Evolutionary conservation across 2,888 invertebrate genomes (phyloP).

Genomic region (Limenitis arthemis): DNA sequence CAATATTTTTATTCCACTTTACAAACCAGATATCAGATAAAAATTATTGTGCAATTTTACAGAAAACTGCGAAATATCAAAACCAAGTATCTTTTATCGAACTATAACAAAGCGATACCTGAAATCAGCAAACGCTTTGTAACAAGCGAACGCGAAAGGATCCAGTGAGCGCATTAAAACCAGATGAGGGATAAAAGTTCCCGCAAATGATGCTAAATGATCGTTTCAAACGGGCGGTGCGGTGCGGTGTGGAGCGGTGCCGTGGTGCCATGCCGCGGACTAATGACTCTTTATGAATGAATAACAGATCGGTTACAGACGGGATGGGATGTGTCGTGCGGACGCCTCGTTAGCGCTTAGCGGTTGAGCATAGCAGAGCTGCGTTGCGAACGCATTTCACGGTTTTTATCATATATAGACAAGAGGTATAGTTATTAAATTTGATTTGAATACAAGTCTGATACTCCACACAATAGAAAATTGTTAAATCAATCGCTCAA

Average conservation of each 20-base stretch:
- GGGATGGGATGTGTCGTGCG: slow-evolving; percentile 30
- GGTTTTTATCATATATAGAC: background rate
- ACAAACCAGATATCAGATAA: no score
- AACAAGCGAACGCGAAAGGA: slow-evolving; percentile 60
- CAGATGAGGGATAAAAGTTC: slow-evolving; percentile 62
- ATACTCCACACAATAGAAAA: no score
- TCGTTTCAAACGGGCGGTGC: slow-evolving; percentile 41
- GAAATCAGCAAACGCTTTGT: slow-evolving; percentile 40
- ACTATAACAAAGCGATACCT: slow-evolving; percentile 24
- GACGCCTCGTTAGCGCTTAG: slow-evolving; percentile 32
- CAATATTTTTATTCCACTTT: no score
- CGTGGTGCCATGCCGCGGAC: slow-evolving; percentile 16
- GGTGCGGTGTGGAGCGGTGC: no score
- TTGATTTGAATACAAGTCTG: no score
- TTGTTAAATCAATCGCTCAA: no score
- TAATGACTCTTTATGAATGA: slow-evolving; percentile 32
- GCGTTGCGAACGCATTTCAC: slow-evolving; percentile 11
- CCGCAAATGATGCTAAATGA: slow-evolving; percentile 65
- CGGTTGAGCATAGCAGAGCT: slow-evolving; percentile 16
- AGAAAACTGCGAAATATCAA: background rate
- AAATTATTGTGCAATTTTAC: background rate
- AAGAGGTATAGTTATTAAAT: background rate
- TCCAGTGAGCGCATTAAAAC: slow-evolving; percentile 57
- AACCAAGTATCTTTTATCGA: background rate
- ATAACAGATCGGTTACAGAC: slow-evolving; percentile 35